These are phyloP conservation scores for Colletes gigas DNA, from an alignment of 1,140 invertebrate species.

Conservation along the genomic window DNA sequence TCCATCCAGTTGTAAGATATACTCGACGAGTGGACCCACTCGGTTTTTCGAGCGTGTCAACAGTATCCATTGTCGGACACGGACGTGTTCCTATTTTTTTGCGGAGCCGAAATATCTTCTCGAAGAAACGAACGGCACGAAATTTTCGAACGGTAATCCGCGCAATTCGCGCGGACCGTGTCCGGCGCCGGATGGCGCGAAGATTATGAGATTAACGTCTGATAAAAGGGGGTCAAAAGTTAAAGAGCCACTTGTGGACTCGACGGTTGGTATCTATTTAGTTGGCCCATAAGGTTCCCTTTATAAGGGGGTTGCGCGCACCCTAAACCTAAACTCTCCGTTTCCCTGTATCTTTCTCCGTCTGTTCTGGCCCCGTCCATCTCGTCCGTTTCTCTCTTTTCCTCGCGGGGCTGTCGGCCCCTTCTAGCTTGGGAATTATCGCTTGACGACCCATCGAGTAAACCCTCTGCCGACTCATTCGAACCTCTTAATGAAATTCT, in stretches of 20 bases:
- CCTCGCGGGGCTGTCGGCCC: slow-evolving; percentile 60
- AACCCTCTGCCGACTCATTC: slow-evolving; percentile 81
- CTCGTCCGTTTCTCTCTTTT: slow-evolving; percentile 60
- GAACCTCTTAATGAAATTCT: slow-evolving; percentile 83
- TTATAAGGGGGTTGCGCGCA: slow-evolving; percentile 76
- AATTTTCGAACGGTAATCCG: not conserved
- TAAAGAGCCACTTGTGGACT: slow-evolving; percentile 83
- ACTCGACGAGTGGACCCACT: slow-evolving; percentile 1
- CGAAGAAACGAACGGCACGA: too few species aligned
- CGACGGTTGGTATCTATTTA: slow-evolving; percentile 80
- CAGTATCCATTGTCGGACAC: not conserved
- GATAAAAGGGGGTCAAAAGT: slow-evolving; percentile 81
- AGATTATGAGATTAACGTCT: slow-evolving; percentile 80
- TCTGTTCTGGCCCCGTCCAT: slow-evolving; percentile 22
- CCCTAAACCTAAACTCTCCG: slow-evolving; percentile 72
- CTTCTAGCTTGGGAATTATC: slow-evolving; percentile 80
- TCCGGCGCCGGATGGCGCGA: slow-evolving; percentile 20
- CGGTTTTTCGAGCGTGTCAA: slow-evolving; percentile 14
- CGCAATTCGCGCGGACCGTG: not conserved
- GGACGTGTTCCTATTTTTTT: too few species aligned
- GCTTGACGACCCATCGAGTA: slow-evolving; percentile 82
- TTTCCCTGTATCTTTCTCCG: slow-evolving; percentile 56
- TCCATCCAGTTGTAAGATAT: slow-evolving; percentile 13
- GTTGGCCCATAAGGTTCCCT: slow-evolving; percentile 81
- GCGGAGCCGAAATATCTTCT: too few species aligned